A percentile compares a stretch with the other conserved stretches of the same genome.
These are phyloP conservation scores for Nomada ferruginata DNA, from an alignment of 2,888 invertebrate species.

Conservation along the genomic window DNA sequence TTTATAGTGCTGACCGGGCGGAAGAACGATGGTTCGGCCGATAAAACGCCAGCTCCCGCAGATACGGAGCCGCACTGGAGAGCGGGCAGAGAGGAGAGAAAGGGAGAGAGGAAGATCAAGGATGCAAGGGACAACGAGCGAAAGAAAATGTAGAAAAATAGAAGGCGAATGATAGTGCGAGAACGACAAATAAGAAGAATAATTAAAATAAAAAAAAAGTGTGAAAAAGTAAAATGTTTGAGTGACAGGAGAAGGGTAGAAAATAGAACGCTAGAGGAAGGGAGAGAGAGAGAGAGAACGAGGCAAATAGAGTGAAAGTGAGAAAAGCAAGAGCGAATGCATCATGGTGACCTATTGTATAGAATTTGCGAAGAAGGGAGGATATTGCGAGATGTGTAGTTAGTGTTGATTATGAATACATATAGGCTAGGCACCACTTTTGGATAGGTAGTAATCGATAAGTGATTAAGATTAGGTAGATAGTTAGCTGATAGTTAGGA, in stretches of 20 bases:
- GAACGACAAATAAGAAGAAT: constrained; percentile 23
- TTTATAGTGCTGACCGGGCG: constrained; percentile 58
- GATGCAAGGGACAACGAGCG: constrained; percentile 47
- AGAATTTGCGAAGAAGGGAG: constrained; percentile 53
- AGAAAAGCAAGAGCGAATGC: constrained; percentile 51
- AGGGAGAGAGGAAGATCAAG: constrained; percentile 47
- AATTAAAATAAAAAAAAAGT: constrained; percentile 8
- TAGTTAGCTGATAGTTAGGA: constrained; percentile 79
- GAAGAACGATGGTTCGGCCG: constrained; percentile 61
- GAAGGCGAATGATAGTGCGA: constrained; percentile 32
- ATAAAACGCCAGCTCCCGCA: constrained; percentile 55
- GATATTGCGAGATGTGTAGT: constrained; percentile 74
- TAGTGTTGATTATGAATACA: constrained; percentile 79
- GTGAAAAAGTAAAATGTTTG: neutral
- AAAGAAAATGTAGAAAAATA: constrained; percentile 43
- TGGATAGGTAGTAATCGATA: constrained; percentile 72
- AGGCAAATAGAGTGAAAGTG: constrained; percentile 33
- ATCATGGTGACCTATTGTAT: constrained; percentile 73
- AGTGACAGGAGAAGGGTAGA: constrained; percentile 9
- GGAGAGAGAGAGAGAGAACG: constrained; percentile 17
- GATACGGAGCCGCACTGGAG: constrained; percentile 66
- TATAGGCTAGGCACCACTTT: constrained; percentile 74
- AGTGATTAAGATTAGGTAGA: constrained; percentile 74
- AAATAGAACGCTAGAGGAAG: constrained; percentile 6
- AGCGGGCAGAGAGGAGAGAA: constrained; percentile 50